Evolutionary conservation across 2,888 invertebrate genomes (phyloP), one percentile per base, ranked within the genome.

Genomic region (Malthinus seriepunctatus): DNA sequence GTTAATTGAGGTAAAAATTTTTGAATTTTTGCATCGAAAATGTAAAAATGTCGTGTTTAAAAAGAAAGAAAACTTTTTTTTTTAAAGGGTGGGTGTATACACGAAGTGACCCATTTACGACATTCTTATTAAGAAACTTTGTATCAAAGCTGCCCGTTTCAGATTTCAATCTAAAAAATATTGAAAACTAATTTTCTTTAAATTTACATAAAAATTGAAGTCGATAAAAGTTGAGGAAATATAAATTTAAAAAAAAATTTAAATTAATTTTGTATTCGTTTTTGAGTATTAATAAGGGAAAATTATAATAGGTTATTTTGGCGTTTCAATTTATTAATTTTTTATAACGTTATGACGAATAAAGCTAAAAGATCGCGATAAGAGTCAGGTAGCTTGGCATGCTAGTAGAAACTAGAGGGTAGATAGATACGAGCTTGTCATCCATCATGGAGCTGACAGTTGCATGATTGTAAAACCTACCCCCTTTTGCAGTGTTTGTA

Each of bases 361-460:
- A 55, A 60, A 51, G 38, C 54, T 50, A 38, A 37, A 23, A 33
- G 48, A 60, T 60, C 51, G 50, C 47, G 60, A 60, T 55, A 60
- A 34, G 14, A 42, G 9, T 15, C 55, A 51, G 55, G 60, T 60
- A 55, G 46, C 46, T 53, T 59, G 51, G 59, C 63, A 53, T 63
- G 61, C 56, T 55, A 56, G 32, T 47, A 55, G 42, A 55, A 51
- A 56, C 35, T 47, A 55, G 42, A 55, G 55, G 60, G 58, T 59
- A 61, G 57, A 59, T 61, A 47, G 56, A 47, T 55, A 54, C 42
- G 58, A 51, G 57, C 64, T 56, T 61, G 58, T 59, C 58, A 67
- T 67, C 66, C 67, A 67, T 67, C 67, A 66, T 67, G 60, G 42
- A 45, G 53, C 53, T 64, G 67, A 66, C 67, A 67, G 62, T 67